Evolutionary conservation across 2,888 invertebrate genomes (phyloP).

Genomic region (Elegia similella): DNA sequence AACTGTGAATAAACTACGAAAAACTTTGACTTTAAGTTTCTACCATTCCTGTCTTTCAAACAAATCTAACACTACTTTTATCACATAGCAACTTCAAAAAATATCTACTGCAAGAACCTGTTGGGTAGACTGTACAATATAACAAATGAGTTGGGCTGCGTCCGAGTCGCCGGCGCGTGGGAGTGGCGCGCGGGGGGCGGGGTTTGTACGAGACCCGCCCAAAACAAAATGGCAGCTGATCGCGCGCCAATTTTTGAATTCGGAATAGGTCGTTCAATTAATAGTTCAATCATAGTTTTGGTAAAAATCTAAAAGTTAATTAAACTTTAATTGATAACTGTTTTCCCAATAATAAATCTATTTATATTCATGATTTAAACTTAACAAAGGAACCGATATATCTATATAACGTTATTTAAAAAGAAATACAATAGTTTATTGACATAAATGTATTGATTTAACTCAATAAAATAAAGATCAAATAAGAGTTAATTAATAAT

Average conservation of each 20-base stretch:
- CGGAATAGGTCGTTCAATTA: conserved; percentile 31
- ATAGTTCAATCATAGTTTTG: conserved; percentile 2
- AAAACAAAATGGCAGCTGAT: conserved; percentile 82
- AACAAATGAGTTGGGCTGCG: conserved; percentile 80
- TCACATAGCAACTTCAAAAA: conserved; percentile 2
- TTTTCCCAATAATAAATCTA: no score
- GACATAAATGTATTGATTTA: no score
- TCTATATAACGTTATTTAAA: no score
- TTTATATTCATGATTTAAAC: no score
- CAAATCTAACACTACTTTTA: background rate
- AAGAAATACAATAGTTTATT: no score
- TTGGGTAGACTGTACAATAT: conserved; percentile 65
- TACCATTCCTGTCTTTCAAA: no score
- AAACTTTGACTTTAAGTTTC: no score
- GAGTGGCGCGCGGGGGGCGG: conserved; percentile 78
- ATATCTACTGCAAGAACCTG: conserved; percentile 46
- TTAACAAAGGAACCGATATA: no score
- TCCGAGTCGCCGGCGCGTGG: conserved; percentile 71
- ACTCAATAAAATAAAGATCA: no score
- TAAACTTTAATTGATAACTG: no score
- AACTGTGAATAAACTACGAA: no score
- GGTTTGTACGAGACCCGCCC: conserved; percentile 78
- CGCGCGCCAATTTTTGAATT: conserved; percentile 82
- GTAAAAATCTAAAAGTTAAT: background rate
- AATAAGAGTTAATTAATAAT: no score